A percentile compares a stretch with the other conserved stretches of the same genome.
These are phyloP conservation scores for Amphiura filiformis DNA, from an alignment of 35 echinoderm and acorn worm genomes.

Conservation along the genomic window DNA sequence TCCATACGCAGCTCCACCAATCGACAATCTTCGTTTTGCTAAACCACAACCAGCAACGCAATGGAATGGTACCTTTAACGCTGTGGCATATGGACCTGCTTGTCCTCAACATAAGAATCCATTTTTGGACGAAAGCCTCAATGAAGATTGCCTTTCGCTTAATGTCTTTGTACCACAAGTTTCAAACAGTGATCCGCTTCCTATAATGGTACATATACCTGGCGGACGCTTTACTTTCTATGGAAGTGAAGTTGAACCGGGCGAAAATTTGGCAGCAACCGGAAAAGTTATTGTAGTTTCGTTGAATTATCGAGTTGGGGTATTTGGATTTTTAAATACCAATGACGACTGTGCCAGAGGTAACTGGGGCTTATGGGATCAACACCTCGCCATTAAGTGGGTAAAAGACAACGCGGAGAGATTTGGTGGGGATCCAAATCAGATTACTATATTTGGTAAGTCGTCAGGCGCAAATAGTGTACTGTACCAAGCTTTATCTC, in stretches of 20 bases:
- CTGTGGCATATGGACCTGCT: slow-evolving; percentile 14
- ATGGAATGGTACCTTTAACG: slow-evolving; percentile 47
- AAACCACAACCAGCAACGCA: slow-evolving; percentile 50
- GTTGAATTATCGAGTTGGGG: slow-evolving; percentile 71
- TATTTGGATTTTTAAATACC: slow-evolving; percentile 72
- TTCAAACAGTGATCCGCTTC: slow-evolving; percentile 16
- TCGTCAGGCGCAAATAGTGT: slow-evolving; percentile 69
- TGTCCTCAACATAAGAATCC: background rate
- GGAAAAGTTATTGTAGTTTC: slow-evolving; percentile 70
- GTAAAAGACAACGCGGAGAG: slow-evolving; percentile 65
- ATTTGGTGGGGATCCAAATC: slow-evolving; percentile 67
- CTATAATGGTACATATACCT: slow-evolving; percentile 82
- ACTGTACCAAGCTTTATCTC: slow-evolving; percentile 12
- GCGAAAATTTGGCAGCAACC: slow-evolving; percentile 31
- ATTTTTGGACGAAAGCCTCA: background rate
- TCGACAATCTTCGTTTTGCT: slow-evolving; percentile 46
- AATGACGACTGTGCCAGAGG: slow-evolving; percentile 43
- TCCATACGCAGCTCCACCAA: slow-evolving; percentile 77
- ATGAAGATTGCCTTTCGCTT: slow-evolving; percentile 74
- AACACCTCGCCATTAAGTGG: slow-evolving; percentile 65
- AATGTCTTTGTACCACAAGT: slow-evolving; percentile 60
- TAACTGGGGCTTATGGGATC: slow-evolving; percentile 82
- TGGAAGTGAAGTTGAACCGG: slow-evolving; percentile 19
- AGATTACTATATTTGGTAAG: slow-evolving; percentile 73
- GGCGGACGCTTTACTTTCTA: slow-evolving; percentile 43